Percentiles rank a stretch among this genome's conserved stretches.
These are phyloP conservation scores for Sylvicola cinctus DNA, from an alignment of 2,888 invertebrate genomes.

Conservation along the genomic window DNA sequence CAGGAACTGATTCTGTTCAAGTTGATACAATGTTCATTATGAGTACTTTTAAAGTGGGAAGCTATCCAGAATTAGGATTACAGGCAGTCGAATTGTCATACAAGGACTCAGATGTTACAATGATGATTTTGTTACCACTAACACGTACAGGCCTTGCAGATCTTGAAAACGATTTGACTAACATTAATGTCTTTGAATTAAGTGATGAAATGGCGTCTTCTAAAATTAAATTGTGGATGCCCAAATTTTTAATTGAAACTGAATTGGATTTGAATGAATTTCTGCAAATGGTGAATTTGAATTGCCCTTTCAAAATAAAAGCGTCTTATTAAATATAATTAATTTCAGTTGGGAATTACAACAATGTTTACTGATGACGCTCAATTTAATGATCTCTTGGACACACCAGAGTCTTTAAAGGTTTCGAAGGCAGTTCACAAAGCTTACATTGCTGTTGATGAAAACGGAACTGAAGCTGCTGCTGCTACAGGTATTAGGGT, in stretches of 20 bases:
- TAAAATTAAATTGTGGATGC: conserved; percentile 46
- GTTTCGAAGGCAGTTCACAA: conserved; percentile 63
- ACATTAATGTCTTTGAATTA: conserved; percentile 31
- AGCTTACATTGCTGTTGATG: conserved; percentile 68
- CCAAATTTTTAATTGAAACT: conserved; percentile 63
- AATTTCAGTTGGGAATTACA: conserved; percentile 8
- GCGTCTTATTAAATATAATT: too few species aligned
- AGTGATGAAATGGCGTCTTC: conserved; percentile 25
- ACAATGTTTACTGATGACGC: conserved; percentile 38
- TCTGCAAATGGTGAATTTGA: conserved; percentile 54
- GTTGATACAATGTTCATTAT: conserved; percentile 45
- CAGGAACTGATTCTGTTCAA: conserved; percentile 29
- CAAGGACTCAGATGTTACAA: conserved; percentile 39
- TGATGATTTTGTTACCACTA: conserved; percentile 57
- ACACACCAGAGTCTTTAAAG: conserved; percentile 25
- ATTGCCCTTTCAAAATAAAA: too few species aligned
- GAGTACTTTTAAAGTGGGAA: conserved; percentile 25
- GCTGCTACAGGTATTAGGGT: conserved; percentile 58
- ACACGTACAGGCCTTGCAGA: conserved; percentile 38
- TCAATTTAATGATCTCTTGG: conserved; percentile 42
- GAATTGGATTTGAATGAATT: conserved; percentile 39
- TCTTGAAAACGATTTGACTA: conserved; percentile 37
- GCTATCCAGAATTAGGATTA: conserved; percentile 27
- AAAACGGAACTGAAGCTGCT: conserved; percentile 71
- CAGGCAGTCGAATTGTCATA: conserved; percentile 53